Evolutionary conservation across 2,888 invertebrate genomes (phyloP).

Genomic region (Tanypteryx hageni): DNA sequence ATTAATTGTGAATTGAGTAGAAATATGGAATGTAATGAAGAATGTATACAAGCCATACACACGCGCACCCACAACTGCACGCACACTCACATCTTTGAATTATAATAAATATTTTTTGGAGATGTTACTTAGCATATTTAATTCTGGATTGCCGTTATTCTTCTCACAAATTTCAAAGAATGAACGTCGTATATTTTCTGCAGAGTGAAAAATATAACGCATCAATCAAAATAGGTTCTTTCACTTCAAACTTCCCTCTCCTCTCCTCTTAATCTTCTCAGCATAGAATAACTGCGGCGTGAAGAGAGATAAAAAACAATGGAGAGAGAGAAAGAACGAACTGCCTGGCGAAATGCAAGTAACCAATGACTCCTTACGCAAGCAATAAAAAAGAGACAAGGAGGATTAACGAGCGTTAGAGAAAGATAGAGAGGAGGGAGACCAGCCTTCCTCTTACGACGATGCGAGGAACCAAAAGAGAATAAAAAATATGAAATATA

Average conservation of each 20-base stretch:
- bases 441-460: no score
- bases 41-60: no score
- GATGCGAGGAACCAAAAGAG: neutral
- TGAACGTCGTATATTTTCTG: neutral
- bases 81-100: no score
- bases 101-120: no score
- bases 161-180: neutral
- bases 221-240: constrained; percentile 32
- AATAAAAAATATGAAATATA: constrained; percentile 21
- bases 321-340: constrained; percentile 3
- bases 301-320: constrained; percentile 7
- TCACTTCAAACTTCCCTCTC: neutral
- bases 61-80: no score
- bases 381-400: constrained; percentile 23
- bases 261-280: neutral
- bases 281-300: neutral
- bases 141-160: neutral
- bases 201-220: neutral
- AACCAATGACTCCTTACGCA: constrained; percentile 11
- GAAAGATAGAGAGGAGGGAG: neutral
- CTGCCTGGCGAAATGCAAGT: constrained; percentile 11
- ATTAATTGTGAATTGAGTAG: no score
- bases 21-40: no score
- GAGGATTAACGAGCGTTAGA: constrained; percentile 12
- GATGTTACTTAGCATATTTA: neutral